Evolutionary conservation across 2,888 invertebrate genomes (phyloP).

Genomic region (Dysmachus trigonus): DNA sequence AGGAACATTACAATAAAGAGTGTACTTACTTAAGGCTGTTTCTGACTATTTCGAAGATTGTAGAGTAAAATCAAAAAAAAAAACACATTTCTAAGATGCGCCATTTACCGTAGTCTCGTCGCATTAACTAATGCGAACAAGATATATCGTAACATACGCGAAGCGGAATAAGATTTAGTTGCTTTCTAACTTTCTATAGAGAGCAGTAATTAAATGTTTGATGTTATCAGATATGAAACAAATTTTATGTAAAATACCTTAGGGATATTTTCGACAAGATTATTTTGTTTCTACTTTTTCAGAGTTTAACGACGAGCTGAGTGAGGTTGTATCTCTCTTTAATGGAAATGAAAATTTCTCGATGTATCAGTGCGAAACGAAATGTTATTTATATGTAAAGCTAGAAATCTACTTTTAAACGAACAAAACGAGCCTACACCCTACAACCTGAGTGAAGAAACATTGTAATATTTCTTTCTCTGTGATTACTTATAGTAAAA

Average conservation of each 20-base stretch:
- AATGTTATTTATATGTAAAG: constrained; percentile 8
- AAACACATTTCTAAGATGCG: constrained; percentile 22
- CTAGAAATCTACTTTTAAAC: background rate
- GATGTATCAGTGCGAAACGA: constrained; percentile 20
- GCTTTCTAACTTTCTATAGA: constrained; percentile 25
- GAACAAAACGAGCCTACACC: constrained; percentile 17
- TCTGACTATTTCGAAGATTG: constrained; percentile 46
- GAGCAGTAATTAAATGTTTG: constrained; percentile 34
- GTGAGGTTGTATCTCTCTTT: constrained; percentile 22
- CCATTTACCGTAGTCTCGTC: constrained; percentile 23
- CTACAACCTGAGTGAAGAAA: constrained; percentile 38
- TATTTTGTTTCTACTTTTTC: constrained; percentile 40
- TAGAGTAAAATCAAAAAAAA: constrained; percentile 20
- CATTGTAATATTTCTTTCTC: constrained; percentile 38
- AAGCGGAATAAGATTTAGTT: constrained; percentile 21
- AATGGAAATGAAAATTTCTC: background rate
- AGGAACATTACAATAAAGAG: constrained; percentile 49
- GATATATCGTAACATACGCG: background rate
- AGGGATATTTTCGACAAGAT: constrained; percentile 6
- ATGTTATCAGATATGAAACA: constrained; percentile 29
- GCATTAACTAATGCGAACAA: background rate
- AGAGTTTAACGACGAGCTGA: constrained; percentile 23
- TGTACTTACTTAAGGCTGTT: constrained; percentile 52
- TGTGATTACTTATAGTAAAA: constrained; percentile 37
- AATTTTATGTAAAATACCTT: constrained; percentile 38